Evolutionary conservation across 2,888 invertebrate species (phyloP), one percentile per base, ranked within the genome.

Genomic region (Coelogynopora nodosa): DNA sequence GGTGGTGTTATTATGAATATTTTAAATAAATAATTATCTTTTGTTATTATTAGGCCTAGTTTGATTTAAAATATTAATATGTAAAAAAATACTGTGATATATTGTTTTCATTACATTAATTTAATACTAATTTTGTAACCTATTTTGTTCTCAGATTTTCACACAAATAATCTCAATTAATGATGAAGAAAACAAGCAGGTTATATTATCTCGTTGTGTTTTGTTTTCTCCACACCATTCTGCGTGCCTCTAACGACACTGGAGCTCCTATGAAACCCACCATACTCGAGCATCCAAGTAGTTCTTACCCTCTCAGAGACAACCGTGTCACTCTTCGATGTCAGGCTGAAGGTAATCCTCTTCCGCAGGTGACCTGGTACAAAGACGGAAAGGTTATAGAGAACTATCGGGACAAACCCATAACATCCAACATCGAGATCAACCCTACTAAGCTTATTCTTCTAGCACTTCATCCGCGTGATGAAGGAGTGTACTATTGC

Each of bases 321-420:
- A 67, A 82, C 26, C 67, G 85, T 67, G 85, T 85, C 0, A 85
- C 29, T 67, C 74, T 90, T 30, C 88, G 89, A 28, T 90, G 90
- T 87, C 88, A 87, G 31, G 90, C 89, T 13, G 88, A 88, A 67
- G 90, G 90, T 1, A 88, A 89, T 2, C 90, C 90, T 5, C 82
- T 87, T 28, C 90, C 90, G 0, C 67, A 67, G 0, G 88, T 90
- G 18, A 87, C 88, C 83, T 90, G 90, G 90, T 90, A 87, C 86
- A 90, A 90, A 85, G 89, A 90, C 83, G 89, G 89, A 2, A 87
- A 88, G 26, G 88, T 89, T 0, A 83, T 90, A 2, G 67, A 67
- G 23, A 81, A 27, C 30, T 30, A 82, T 82, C n/a, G 26, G 31
- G 87, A 87, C 29, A 29, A 80, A 23, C 87, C 84, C 29, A 84